Conservation (phyloP, 2,888 invertebrate species). For the Drosophila pseudotalamancana region DNA sequence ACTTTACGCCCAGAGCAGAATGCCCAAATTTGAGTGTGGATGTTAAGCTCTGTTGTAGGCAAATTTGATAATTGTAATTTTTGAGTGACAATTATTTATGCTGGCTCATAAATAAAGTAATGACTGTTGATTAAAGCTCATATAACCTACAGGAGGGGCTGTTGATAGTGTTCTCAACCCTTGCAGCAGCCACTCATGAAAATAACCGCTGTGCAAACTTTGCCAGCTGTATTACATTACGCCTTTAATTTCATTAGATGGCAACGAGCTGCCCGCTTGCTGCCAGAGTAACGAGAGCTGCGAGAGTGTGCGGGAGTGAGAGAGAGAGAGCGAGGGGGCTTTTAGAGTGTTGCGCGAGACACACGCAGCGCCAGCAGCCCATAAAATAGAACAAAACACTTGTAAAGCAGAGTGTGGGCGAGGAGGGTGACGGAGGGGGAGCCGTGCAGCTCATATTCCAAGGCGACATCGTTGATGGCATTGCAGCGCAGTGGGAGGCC, state of each 20-base stretch:
- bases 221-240: conserved; percentile 75
- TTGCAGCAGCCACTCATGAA: conserved; percentile 48
- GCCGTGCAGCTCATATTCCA: conserved; percentile 59
- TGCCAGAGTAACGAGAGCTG: neutral
- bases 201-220: conserved; percentile 72
- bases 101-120: conserved; percentile 10
- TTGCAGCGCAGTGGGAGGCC: conserved; percentile 52
- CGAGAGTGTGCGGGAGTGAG: neutral
- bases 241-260: conserved; percentile 74
- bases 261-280: conserved; percentile 44
- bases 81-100: too few relatives aligned
- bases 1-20: too few relatives aligned
- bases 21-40: too few relatives aligned
- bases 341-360: conserved; percentile 6
- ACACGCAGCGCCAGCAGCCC: conserved; percentile 57
- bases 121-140: conserved; percentile 9
- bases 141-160: neutral
- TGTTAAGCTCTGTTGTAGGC: too few relatives aligned
- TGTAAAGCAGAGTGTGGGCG: conserved; percentile 52
- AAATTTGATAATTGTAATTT: too few relatives aligned
- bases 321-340: neutral
- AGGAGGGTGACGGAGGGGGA: neutral
- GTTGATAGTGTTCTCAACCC: neutral
- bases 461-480: conserved; percentile 52
- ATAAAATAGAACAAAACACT: conserved; percentile 74